Evolutionary conservation across 2,113 vertebrate genomes (phyloP).

Genomic region (Sapayoa aenigma): DNA sequence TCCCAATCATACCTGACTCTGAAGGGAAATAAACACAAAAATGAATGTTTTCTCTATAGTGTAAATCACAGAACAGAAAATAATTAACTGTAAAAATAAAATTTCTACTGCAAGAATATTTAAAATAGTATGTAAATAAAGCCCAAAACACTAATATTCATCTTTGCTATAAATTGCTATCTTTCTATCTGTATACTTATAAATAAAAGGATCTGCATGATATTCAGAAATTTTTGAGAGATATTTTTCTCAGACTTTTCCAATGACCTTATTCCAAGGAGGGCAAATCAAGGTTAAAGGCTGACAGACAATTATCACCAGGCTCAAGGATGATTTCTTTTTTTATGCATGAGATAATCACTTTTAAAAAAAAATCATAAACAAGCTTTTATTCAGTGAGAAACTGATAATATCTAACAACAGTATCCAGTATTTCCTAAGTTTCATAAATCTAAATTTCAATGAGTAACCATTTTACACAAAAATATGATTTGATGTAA

Average conservation of each 20-base stretch:
- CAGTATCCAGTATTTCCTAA: background rate
- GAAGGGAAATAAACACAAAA: slow-evolving; percentile 7
- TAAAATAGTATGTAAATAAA: background rate
- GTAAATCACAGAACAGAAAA: background rate
- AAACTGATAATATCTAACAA: background rate
- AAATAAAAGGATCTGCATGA: background rate
- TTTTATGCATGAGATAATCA: background rate
- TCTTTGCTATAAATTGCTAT: background rate
- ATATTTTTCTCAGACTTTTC: background rate
- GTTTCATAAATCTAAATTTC: background rate
- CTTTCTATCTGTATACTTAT: background rate
- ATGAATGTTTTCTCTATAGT: background rate
- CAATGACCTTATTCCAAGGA: background rate
- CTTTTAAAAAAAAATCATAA: background rate
- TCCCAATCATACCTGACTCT: background rate
- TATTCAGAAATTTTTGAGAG: background rate
- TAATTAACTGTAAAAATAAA: background rate
- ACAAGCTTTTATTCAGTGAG: background rate
- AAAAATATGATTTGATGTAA: background rate
- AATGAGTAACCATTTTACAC: background rate
- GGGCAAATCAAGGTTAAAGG: background rate
- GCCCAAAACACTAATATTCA: background rate
- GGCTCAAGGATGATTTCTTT: background rate
- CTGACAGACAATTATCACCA: background rate
- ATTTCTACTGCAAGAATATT: background rate